Conservation (phyloP, 1,140 invertebrate species). For the Lanistes nyassanus region DNA sequence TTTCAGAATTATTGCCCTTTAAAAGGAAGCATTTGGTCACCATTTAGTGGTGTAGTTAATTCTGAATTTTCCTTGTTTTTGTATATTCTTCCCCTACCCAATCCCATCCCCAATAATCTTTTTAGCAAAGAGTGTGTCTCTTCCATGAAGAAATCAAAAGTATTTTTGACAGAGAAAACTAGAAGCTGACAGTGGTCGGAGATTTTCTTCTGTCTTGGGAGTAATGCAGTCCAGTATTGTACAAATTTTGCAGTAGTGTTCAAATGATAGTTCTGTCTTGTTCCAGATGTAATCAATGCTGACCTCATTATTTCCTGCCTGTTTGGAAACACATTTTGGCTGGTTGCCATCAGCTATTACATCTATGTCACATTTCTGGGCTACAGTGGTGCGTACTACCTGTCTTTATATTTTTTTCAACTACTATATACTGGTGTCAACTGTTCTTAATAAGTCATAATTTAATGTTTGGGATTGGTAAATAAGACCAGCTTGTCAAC, state of each 20-base stretch:
- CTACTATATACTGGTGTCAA: not conserved
- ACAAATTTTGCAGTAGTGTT: not conserved
- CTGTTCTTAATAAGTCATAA: not conserved
- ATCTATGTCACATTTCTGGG: slow-evolving; percentile 98
- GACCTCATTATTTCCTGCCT: slow-evolving; percentile 77
- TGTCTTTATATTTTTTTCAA: not conserved
- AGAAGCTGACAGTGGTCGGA: no score
- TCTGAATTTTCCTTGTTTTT: no score
- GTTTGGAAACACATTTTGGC: slow-evolving; percentile 94
- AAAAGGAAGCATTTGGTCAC: no score
- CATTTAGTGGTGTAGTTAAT: no score
- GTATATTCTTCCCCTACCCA: no score
- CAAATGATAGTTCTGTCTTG: slow-evolving; percentile 22
- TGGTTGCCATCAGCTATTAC: slow-evolving; percentile 91
- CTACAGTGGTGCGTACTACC: slow-evolving; percentile 85
- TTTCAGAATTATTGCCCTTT: no score
- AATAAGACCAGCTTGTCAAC: not conserved
- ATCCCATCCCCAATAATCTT: no score
- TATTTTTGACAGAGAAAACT: no score
- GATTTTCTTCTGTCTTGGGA: no score
- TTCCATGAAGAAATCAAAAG: no score
- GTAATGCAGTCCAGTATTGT: not conserved
- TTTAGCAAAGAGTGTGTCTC: no score
- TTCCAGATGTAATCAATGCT: slow-evolving; percentile 80
- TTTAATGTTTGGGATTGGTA: not conserved